A percentile compares a stretch with the other conserved stretches of the same genome.
These are phyloP conservation scores for Trichogramma evanescens DNA, from an alignment of 2,888 invertebrate genomes.

Conservation along the genomic window DNA sequence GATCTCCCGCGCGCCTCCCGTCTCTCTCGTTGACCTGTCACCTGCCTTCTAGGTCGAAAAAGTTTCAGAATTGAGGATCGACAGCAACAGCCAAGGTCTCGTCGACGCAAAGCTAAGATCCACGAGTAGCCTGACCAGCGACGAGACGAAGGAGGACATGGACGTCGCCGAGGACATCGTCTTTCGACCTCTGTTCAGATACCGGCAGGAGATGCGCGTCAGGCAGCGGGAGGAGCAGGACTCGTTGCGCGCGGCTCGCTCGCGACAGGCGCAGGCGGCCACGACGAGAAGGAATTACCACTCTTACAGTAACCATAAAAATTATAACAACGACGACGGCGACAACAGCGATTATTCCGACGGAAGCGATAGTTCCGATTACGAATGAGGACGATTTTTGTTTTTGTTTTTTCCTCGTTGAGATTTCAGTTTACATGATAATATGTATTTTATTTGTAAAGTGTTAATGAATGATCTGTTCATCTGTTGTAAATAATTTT, in stretches of 20 bases:
- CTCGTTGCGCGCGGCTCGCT: too few relatives aligned
- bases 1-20: neutral
- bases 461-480: too few relatives aligned
- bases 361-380: too few relatives aligned
- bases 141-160: conserved; percentile 28
- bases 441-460: too few relatives aligned
- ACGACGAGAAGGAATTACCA: neutral
- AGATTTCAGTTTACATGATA: too few relatives aligned
- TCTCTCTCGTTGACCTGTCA: conserved; percentile 2
- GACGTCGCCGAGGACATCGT: conserved; percentile 41
- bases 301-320: conserved; percentile 12
- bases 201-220: conserved; percentile 34
- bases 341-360: too few relatives aligned
- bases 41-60: conserved; percentile 13
- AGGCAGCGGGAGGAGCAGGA: conserved; percentile 1
- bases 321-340: neutral
- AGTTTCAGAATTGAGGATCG: neutral
- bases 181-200: conserved; percentile 40
- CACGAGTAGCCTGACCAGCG: conserved; percentile 3
- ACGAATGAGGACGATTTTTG: too few relatives aligned
- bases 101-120: neutral
- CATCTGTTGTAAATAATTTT: too few relatives aligned
- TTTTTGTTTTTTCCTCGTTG: too few relatives aligned
- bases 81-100: neutral
- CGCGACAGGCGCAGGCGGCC: too few relatives aligned